Conservation (phyloP, 2,113 vertebrate genomes). For the Campylomormyrus numenius region DNA sequence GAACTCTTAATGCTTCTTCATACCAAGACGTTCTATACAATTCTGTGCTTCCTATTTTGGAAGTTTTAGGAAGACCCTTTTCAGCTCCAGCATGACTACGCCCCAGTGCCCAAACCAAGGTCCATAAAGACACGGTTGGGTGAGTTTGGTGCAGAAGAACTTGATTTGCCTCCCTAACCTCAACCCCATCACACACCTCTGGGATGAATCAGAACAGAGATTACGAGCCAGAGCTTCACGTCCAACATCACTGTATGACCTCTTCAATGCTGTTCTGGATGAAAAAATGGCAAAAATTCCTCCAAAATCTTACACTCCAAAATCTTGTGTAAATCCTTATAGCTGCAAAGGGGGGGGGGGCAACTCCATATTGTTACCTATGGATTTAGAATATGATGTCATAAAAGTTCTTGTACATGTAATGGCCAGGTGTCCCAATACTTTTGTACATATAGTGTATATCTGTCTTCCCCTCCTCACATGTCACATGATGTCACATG, state of each 20-base stretch:
- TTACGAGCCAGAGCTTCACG: neutral
- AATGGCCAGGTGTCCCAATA: neutral
- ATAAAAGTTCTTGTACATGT: neutral
- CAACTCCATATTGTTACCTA: neutral
- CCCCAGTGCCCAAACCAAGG: neutral
- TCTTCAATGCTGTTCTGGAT: neutral
- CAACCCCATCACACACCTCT: neutral
- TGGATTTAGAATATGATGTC: neutral
- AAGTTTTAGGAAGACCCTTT: neutral
- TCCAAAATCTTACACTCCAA: neutral
- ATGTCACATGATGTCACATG: neutral
- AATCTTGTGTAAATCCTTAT: neutral
- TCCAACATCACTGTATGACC: neutral
- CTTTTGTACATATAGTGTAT: neutral
- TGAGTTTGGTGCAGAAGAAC: neutral
- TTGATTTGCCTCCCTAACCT: neutral
- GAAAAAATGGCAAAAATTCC: neutral
- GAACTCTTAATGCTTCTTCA: neutral
- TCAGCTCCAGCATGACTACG: neutral
- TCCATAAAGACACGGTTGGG: neutral
- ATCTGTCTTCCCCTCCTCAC: neutral
- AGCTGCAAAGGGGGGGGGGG: neutral
- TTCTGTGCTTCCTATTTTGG: neutral
- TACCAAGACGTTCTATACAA: neutral
- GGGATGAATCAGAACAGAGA: neutral